These are phyloP conservation scores for Drosophila infuscata DNA, from an alignment of 2,888 invertebrate species.

Conservation along the genomic window DNA sequence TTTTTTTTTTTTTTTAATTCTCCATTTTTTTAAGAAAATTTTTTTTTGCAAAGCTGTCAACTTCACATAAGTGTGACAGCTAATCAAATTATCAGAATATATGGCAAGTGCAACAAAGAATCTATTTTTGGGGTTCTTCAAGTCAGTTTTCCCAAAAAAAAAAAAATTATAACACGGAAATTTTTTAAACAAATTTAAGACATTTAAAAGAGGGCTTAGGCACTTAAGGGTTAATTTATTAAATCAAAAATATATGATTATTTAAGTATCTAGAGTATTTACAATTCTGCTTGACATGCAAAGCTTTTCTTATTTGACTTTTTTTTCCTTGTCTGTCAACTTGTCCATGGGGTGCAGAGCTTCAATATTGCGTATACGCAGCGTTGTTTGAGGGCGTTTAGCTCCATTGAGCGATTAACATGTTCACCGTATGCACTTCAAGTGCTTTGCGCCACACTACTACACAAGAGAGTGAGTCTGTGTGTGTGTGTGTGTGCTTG, in stretches of 20 bases:
- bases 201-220: not conserved
- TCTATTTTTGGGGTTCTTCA: not conserved
- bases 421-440: slow-evolving; percentile 64
- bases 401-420: slow-evolving; percentile 64
- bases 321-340: slow-evolving; percentile 21
- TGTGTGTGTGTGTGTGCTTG: not conserved
- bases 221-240: not conserved
- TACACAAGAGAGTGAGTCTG: slow-evolving; percentile 15
- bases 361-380: slow-evolving; percentile 59
- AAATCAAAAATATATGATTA: not conserved
- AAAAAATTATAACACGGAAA: not conserved
- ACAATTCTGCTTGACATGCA: not conserved
- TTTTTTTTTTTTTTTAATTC: not conserved
- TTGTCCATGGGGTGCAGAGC: slow-evolving; percentile 9
- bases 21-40: not conserved
- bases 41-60: not conserved
- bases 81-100: not conserved
- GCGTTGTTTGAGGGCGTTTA: slow-evolving; percentile 49
- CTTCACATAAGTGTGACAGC: not conserved
- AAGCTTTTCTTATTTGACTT: not conserved
- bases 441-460: slow-evolving; percentile 60
- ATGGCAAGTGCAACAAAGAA: not conserved
- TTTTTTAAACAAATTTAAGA: not conserved
- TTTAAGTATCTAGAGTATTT: not conserved
- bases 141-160: not conserved